These are phyloP conservation scores for Diloba caeruleocephala DNA, from an alignment of 2,888 invertebrate species.

Conservation along the genomic window DNA sequence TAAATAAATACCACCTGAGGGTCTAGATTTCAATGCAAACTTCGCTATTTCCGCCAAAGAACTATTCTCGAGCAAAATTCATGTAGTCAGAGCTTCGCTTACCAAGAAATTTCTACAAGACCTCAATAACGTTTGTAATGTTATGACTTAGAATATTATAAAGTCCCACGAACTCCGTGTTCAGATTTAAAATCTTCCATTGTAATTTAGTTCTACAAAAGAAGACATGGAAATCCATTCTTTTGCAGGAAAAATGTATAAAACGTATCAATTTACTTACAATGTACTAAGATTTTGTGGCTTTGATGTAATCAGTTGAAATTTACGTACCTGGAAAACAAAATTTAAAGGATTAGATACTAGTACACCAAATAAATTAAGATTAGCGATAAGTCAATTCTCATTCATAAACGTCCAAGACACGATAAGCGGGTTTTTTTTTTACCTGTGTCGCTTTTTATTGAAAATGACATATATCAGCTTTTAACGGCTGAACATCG, in stretches of 20 bases:
- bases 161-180: constrained; percentile 22
- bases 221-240: constrained; percentile 11
- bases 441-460: too few species aligned
- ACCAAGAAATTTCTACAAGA: constrained; percentile 23
- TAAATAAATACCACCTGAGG: constrained; percentile 19
- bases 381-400: background rate
- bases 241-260: constrained; percentile 3
- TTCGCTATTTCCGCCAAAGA: constrained; percentile 8
- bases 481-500: too few species aligned
- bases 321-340: constrained; percentile 43
- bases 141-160: constrained; percentile 14
- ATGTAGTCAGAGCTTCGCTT: constrained; percentile 27
- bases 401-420: background rate
- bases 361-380: background rate
- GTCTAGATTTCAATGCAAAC: constrained; percentile 10
- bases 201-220: constrained; percentile 19
- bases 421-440: too few species aligned
- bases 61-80: constrained; percentile 16
- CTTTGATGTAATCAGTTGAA: constrained; percentile 1
- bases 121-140: constrained; percentile 20
- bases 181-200: constrained; percentile 22
- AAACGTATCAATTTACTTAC: too few species aligned
- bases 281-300: background rate
- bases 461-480: too few species aligned
- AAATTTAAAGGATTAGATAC: constrained; percentile 8